phyloP scores from a whole-genome alignment of 2,888 invertebrate genomes.

The Thera britannica region DNA sequence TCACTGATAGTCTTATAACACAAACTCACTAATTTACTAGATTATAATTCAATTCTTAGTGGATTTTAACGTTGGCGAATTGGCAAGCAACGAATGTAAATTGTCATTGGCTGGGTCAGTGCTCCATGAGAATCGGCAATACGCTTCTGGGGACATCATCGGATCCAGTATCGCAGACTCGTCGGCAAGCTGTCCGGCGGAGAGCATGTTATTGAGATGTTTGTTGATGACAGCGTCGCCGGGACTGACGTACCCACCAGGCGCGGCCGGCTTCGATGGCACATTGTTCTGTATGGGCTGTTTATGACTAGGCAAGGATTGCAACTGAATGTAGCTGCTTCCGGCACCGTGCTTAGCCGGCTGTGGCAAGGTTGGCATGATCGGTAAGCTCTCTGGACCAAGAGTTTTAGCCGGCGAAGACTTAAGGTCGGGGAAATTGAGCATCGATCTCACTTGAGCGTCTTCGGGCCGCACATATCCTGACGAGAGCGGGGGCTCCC shows the following conservation, averaged over 20 bases:
- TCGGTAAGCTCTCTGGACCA: slow-evolving; percentile 77
- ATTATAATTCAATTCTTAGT: slow-evolving; percentile 66
- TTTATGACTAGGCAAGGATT: slow-evolving; percentile 77
- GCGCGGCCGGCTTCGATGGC: slow-evolving; percentile 64
- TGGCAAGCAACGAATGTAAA: slow-evolving; percentile 72
- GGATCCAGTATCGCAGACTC: slow-evolving; percentile 76
- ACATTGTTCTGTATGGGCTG: slow-evolving; percentile 61
- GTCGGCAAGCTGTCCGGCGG: slow-evolving; percentile 65
- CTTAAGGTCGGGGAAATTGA: slow-evolving; percentile 68
- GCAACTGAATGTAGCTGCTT: slow-evolving; percentile 76
- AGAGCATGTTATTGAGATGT: slow-evolving; percentile 73
- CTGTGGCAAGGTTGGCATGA: slow-evolving; percentile 74
- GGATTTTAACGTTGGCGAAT: slow-evolving; percentile 65
- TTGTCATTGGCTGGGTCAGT: slow-evolving; percentile 78
- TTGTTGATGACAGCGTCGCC: slow-evolving; percentile 76
- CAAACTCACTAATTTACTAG: slow-evolving; percentile 54
- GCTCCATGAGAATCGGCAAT: slow-evolving; percentile 82
- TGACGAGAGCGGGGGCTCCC: slow-evolving; percentile 60
- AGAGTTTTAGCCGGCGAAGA: slow-evolving; percentile 65
- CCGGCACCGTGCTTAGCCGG: slow-evolving; percentile 66
- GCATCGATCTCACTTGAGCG: slow-evolving; percentile 63
- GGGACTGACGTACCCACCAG: slow-evolving; percentile 74
- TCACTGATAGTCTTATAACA: slow-evolving; percentile 65
- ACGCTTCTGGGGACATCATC: slow-evolving; percentile 80
- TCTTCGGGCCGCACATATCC: slow-evolving; percentile 77